phyloP scores from a whole-genome alignment of 2,797 vertebrate species.

The Chelon labrosus region DNA sequence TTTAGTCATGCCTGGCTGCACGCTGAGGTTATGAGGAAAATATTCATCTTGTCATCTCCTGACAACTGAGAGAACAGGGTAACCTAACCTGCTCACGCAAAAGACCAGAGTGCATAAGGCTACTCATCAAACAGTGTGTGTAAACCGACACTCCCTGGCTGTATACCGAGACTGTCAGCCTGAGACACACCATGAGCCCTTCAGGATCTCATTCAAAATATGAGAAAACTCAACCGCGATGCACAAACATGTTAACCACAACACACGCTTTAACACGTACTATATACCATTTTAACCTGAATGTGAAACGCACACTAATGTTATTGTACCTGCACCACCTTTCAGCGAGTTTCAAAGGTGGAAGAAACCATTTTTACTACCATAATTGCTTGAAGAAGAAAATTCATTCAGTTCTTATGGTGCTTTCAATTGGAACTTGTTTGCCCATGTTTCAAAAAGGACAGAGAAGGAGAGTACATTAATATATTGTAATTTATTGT shows the following conservation, averaged over 20 bases:
- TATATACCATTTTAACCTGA: too few relatives aligned
- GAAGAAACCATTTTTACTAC: background rate
- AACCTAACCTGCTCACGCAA: constrained; percentile 70
- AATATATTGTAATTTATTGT: too few relatives aligned
- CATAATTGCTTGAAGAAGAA: background rate
- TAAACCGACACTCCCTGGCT: constrained; percentile 17
- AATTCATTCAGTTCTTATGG: background rate
- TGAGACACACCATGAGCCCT: constrained; percentile 13
- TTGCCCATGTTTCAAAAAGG: too few relatives aligned
- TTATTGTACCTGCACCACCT: background rate
- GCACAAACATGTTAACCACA: background rate
- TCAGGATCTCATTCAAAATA: constrained; percentile 2
- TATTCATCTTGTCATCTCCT: constrained; percentile 56
- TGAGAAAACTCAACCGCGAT: background rate
- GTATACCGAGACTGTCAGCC: constrained; percentile 32
- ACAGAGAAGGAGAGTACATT: too few relatives aligned
- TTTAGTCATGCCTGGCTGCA: constrained; percentile 15
- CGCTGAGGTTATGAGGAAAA: constrained; percentile 46
- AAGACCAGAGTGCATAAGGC: constrained; percentile 47
- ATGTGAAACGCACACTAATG: background rate
- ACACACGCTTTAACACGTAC: too few relatives aligned
- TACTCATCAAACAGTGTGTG: constrained; percentile 52
- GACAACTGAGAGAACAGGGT: constrained; percentile 61
- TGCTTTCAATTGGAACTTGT: too few relatives aligned
- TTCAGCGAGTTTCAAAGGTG: background rate